These are phyloP conservation scores for Sturmia bella DNA, from an alignment of 2,888 invertebrate genomes.

Conservation along the genomic window DNA sequence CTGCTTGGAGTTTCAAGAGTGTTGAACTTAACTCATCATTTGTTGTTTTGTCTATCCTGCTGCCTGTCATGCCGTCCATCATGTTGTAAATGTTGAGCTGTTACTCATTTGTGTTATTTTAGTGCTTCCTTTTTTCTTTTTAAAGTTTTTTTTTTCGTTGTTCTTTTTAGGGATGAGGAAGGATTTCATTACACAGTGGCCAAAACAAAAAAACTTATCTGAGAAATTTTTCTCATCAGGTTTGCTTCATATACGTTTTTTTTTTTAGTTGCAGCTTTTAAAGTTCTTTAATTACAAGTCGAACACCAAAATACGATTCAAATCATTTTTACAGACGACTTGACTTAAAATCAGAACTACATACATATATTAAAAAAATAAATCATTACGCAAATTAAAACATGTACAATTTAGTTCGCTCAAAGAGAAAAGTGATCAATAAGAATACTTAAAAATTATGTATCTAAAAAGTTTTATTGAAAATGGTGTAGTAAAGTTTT, in stretches of 20 bases:
- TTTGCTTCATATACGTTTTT: too few species aligned
- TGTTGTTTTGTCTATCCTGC: conserved; percentile 29
- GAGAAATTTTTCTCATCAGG: too few species aligned
- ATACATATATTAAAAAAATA: too few species aligned
- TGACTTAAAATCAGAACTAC: too few species aligned
- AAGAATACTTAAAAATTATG: background rate
- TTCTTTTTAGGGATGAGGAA: background rate
- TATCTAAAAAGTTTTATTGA: background rate
- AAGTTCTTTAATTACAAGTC: too few species aligned
- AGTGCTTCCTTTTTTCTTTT: background rate
- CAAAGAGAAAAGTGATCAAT: too few species aligned
- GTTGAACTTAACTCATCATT: conserved; percentile 53
- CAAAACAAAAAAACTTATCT: background rate
- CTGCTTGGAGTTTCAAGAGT: conserved; percentile 8
- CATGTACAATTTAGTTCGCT: too few species aligned
- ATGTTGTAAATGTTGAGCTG: conserved; percentile 48
- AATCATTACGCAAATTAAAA: too few species aligned
- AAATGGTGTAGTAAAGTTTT: conserved; percentile 22
- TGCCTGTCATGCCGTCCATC: conserved; percentile 38
- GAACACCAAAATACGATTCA: too few species aligned
- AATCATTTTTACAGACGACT: too few species aligned
- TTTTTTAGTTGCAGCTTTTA: too few species aligned
- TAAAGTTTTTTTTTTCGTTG: conserved; percentile 10
- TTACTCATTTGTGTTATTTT: conserved; percentile 48
- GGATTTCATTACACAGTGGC: background rate